Base-by-base conservation (phyloP, 2,113 vertebrate genomes). In the Coturnix japonica region DNA sequence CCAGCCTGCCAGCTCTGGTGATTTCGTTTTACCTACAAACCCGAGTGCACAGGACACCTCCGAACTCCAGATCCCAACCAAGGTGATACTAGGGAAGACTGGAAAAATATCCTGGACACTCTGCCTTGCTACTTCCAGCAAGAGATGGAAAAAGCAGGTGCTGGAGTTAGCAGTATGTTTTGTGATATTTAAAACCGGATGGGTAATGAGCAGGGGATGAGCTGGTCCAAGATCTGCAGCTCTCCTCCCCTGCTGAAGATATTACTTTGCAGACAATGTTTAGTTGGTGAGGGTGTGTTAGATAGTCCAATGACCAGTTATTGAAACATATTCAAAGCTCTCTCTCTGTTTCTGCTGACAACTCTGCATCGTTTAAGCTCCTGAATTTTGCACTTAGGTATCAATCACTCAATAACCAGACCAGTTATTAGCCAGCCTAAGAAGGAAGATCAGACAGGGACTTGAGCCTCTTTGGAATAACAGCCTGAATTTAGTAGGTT, bases 151-250 rank as follows among this genome's bases (percentile, higher is more conserved):
- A 75, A 54, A 81, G 65, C 49, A 87, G 25, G 2, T 61, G 78
- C 61, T 84, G 1, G 2, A 33, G 47, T 65, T 53, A 69, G 81
- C 57, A 72, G 47, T 26, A 28, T 47, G 22, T 57, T 67, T 81
- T 47, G 19, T n/a, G 26, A 31, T n/a, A 20, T 16, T 56, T 30
- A 19, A 56, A 31, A 56, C 7, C 51, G 47, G 53, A n/a, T 30
- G 0, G 0, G 43, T 37, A 64, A 67, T 1, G 4, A 87, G 53
- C 1, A 1, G 56, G 41, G 78, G 23, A 20, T 0, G 2, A 86
- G 41, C 1, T n/a, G 2, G 20, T 12, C 39, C 0, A 1, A 43
- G 54, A 57, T 31, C 77, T 79, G 49, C 60, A 76, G 59, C 9
- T 5, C 25, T 60, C 35, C 37, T 82, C 25, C 46, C 49, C 54